Percentiles rank a stretch among this genome's conserved stretches.
Conservation (phyloP, 1,140 invertebrate genomes). For the Galendromus occidentalis region DNA sequence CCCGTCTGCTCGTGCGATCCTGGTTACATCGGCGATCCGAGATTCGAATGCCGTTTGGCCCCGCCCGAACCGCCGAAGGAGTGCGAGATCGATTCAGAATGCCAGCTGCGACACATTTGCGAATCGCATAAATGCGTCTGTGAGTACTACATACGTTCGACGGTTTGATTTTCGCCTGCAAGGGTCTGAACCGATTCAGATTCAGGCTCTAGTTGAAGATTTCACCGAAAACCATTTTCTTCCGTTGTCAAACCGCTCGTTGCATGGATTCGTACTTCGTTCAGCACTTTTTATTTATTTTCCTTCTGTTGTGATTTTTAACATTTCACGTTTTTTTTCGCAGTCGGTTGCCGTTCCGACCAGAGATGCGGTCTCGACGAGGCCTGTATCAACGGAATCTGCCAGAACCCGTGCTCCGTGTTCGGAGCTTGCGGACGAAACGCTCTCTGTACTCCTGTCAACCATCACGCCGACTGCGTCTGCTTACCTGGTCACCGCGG, state of each 20-base stretch:
- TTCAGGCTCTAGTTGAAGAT: too few species aligned
- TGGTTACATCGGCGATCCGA: conserved; percentile 35
- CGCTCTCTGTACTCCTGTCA: conserved; percentile 36
- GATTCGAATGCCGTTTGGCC: conserved; percentile 13
- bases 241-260: too few species aligned
- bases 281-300: conserved; percentile 13
- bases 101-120: conserved; percentile 20
- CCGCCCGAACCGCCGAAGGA: conserved; percentile 12
- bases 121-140: conserved; percentile 19
- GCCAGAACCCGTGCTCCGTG: conserved; percentile 23
- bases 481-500: conserved; percentile 32
- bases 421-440: conserved; percentile 23
- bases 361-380: conserved; percentile 20
- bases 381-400: conserved; percentile 22
- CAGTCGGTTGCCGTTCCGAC: conserved; percentile 21
- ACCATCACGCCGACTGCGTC: conserved; percentile 58
- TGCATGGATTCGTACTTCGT: too few species aligned
- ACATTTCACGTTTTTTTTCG: background rate
- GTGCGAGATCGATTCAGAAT: conserved; percentile 15
- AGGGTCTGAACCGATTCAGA: too few species aligned
- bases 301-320: too few species aligned
- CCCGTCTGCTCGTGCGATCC: conserved; percentile 41
- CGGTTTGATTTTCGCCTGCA: too few species aligned
- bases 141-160: conserved; percentile 10
- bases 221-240: too few species aligned